Base-by-base conservation (phyloP, 2,113 vertebrate species). In the Charina bottae region DNA sequence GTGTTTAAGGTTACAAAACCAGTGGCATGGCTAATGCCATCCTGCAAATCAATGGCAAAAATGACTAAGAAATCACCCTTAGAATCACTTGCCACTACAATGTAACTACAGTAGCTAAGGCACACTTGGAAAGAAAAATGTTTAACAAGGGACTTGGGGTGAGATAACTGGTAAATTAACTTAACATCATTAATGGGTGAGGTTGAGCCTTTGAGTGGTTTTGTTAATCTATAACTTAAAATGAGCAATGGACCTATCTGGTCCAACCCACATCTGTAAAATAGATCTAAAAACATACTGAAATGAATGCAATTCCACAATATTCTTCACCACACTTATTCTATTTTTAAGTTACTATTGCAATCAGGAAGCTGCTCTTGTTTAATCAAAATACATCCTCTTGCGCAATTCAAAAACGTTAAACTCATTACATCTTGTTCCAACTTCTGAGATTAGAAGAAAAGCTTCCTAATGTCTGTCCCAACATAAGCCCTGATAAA, bases 261-360 rank as follows among this genome's bases (percentile, higher is more conserved):
- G 49, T 33, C 83, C 58, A 90, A 33, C 0, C 24, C 19, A 19
- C 24, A 26, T 6, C 62, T 87, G 15, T n/a, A 84, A 46, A 59
- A n/a, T 83, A 91, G 85, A 88, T 6, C 37, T 92, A 78, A 83
- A 91, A 62, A 23, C 62, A 83, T 92, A 6, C 86, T 23, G 11
- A 59, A 64, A 87, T 26, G 54, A 87, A 88, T 72, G 85, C 72
- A 60, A 23, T 62, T 33, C 28, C 83, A 46, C 26, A 68, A 46
- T 6, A 13, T 87, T 64, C 53, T 54, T 58, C 15, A 23, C 42
- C 37, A 89, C 19, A n/a, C 62, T 91, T 56, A 46, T 88, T 83
- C 54, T 54, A 91, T 59, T 91, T 54, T 91, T 78, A 78, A 78
- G 17, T 78, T 88, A 59, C 62, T 72, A 28, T 58, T 87, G 59